phyloP scores from a whole-genome alignment of 2,888 invertebrate genomes.

The Tachina fera region DNA sequence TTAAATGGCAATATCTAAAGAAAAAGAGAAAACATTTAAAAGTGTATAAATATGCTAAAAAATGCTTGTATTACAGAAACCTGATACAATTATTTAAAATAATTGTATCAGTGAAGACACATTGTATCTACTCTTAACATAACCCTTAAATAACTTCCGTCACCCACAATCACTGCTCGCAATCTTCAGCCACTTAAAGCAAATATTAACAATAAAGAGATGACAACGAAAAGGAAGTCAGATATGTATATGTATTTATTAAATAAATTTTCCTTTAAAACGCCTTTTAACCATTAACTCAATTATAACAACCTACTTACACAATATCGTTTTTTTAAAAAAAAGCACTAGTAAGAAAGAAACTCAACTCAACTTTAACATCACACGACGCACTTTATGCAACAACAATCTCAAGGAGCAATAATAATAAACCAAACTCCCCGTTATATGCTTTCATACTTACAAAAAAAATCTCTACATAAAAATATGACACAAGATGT shows the following conservation, averaged over 20 bases:
- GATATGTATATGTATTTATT: constrained; percentile 57
- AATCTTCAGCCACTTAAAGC: constrained; percentile 44
- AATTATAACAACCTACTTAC: constrained; percentile 72
- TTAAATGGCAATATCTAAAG: too few species aligned
- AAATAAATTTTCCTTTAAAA: constrained; percentile 70
- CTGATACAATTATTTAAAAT: constrained; percentile 35
- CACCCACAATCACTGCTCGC: constrained; percentile 55
- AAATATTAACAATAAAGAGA: constrained; percentile 39
- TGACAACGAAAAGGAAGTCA: background rate
- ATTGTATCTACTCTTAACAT: constrained; percentile 29
- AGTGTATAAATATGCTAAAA: too few species aligned
- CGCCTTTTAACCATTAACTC: constrained; percentile 72
- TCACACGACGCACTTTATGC: constrained; percentile 5
- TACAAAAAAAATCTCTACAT: constrained; percentile 27
- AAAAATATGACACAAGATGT: constrained; percentile 70
- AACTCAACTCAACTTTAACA: constrained; percentile 7
- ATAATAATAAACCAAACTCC: constrained; percentile 68
- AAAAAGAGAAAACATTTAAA: too few species aligned
- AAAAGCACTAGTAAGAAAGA: background rate
- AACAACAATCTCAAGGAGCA: constrained; percentile 53
- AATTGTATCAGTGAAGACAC: constrained; percentile 54
- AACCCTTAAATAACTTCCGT: constrained; percentile 69
- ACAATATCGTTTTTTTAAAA: constrained; percentile 32
- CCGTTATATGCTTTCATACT: constrained; percentile 41
- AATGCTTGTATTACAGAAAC: background rate